phyloP scores from a whole-genome alignment of 2,888 invertebrate species.

The Amiota mariae region DNA sequence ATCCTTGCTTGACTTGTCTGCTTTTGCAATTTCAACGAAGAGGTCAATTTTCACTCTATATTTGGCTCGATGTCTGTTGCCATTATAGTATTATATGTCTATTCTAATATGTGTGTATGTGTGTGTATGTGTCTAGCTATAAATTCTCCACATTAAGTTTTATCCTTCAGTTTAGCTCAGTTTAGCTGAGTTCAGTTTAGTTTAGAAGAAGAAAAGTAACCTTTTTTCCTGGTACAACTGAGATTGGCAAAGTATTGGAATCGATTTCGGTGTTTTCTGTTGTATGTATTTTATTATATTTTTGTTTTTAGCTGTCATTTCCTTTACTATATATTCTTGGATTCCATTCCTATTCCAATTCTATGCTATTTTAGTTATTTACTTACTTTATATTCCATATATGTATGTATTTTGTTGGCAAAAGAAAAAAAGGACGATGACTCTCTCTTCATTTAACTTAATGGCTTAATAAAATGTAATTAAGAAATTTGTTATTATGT shows the following conservation, averaged over 20 bases:
- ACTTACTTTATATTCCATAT: too few relatives aligned
- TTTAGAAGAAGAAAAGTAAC: background rate
- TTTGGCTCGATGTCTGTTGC: background rate
- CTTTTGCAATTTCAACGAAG: conserved; percentile 2
- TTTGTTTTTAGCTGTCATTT: background rate
- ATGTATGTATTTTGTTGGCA: too few relatives aligned
- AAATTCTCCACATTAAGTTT: conserved; percentile 8
- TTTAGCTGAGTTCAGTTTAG: background rate
- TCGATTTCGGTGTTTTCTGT: too few relatives aligned
- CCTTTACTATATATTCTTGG: background rate
- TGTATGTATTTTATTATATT: background rate
- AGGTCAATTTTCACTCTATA: conserved; percentile 18
- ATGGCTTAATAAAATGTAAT: conserved; percentile 65
- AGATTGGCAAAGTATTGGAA: too few relatives aligned
- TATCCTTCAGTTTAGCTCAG: background rate
- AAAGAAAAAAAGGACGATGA: conserved; percentile 4
- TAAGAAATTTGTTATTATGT: conserved; percentile 56
- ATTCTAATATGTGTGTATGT: background rate
- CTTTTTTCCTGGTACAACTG: background rate
- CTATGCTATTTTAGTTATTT: too few relatives aligned
- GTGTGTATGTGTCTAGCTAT: background rate
- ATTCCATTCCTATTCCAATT: too few relatives aligned
- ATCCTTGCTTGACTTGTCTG: background rate
- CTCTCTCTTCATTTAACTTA: conserved; percentile 56
- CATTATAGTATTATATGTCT: background rate